phyloP scores from a whole-genome alignment of 2,113 vertebrate species.

The Hassar affinis region DNA sequence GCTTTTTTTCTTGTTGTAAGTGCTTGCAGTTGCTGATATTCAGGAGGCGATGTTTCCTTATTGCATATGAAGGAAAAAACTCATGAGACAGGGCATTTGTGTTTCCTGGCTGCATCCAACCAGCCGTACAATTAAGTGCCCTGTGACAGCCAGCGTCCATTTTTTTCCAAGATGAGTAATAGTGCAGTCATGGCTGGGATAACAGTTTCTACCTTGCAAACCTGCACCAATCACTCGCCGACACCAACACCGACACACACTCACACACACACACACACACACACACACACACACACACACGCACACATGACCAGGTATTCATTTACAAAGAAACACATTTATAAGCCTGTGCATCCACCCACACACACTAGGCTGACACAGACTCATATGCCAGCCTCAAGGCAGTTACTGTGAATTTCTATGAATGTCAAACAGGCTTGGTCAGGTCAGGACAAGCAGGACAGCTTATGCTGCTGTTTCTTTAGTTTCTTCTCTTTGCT shows the following conservation, averaged over 20 bases:
- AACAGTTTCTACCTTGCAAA: constrained; percentile 82
- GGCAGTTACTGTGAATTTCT: constrained; percentile 75
- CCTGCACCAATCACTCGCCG: constrained; percentile 76
- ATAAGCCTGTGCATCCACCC: constrained; percentile 24
- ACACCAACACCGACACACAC: not conserved
- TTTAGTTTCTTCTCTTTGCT: not conserved
- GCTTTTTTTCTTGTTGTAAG: not conserved
- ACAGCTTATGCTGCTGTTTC: not conserved
- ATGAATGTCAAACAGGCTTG: constrained; percentile 66
- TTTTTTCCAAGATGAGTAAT: constrained; percentile 91
- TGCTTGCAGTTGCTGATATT: constrained; percentile 7
- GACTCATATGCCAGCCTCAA: constrained; percentile 49
- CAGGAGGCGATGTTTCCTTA: constrained; percentile 36
- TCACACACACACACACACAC: not conserved
- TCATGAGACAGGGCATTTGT: constrained; percentile 80
- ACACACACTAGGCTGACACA: constrained; percentile 19
- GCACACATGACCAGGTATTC: not conserved
- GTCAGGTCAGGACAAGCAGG: constrained; percentile 33
- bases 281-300: not conserved
- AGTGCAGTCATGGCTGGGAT: constrained; percentile 88
- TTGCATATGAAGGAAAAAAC: constrained; percentile 81
- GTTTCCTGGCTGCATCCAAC: constrained; percentile 88
- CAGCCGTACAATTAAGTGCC: constrained; percentile 93
- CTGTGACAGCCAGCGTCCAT: constrained; percentile 91
- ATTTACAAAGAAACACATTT: constrained; percentile 27